These are phyloP conservation scores for Mamestra brassicae DNA, from an alignment of 2,888 invertebrate species.

Conservation along the genomic window DNA sequence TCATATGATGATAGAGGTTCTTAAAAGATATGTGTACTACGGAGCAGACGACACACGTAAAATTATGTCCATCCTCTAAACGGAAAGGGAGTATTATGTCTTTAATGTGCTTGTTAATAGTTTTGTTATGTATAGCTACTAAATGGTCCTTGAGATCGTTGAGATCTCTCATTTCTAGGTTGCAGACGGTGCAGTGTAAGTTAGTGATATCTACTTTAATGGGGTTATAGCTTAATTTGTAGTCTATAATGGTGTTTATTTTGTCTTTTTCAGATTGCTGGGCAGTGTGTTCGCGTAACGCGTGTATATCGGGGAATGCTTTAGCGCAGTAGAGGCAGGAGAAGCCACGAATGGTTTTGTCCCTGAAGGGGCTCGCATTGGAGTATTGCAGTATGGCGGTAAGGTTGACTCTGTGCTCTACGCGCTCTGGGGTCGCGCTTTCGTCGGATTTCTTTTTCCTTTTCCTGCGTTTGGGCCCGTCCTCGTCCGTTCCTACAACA, in stretches of 20 bases:
- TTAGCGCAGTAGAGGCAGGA: slow-evolving; percentile 88
- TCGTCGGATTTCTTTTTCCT: slow-evolving; percentile 84
- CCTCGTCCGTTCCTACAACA: slow-evolving; percentile 88
- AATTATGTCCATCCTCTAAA: slow-evolving; percentile 82
- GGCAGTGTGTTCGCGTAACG: slow-evolving; percentile 82
- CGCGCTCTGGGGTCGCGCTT: slow-evolving; percentile 87
- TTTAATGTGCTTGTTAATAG: slow-evolving; percentile 84
- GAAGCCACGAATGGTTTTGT: slow-evolving; percentile 86
- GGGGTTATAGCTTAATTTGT: slow-evolving; percentile 88
- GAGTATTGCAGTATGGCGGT: slow-evolving; percentile 87
- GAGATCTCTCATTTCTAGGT: slow-evolving; percentile 80
- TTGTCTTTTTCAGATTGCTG: slow-evolving; percentile 84
- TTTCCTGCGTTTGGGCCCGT: slow-evolving; percentile 83
- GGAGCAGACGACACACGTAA: slow-evolving; percentile 84
- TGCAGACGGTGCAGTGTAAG: slow-evolving; percentile 81
- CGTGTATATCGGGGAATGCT: slow-evolving; percentile 81
- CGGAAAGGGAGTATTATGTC: slow-evolving; percentile 88
- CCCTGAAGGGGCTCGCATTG: slow-evolving; percentile 87
- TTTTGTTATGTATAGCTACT: slow-evolving; percentile 79
- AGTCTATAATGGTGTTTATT: slow-evolving; percentile 86
- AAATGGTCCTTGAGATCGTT: slow-evolving; percentile 85
- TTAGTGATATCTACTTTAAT: slow-evolving; percentile 87
- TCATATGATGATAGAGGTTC: slow-evolving; percentile 88
- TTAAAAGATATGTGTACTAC: slow-evolving; percentile 86
- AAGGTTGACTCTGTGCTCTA: slow-evolving; percentile 88